Evolutionary conservation across 1,140 invertebrate species (phyloP).

Genomic region (Leptinotarsa lineolata): DNA sequence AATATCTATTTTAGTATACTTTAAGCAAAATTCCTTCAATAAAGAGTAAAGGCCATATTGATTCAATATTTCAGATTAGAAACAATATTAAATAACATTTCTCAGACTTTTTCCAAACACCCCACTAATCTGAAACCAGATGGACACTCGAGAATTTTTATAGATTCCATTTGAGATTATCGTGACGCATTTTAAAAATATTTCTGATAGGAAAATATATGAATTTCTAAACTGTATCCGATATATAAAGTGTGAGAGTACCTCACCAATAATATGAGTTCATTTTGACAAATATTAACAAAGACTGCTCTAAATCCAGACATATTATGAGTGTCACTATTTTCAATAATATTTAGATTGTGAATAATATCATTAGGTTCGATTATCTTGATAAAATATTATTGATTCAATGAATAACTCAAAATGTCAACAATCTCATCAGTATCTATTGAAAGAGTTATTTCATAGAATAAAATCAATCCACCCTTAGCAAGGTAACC

Average conservation of each 20-base stretch:
- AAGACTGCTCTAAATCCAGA: no score
- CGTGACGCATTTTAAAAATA: conserved; percentile 53
- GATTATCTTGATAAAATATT: no score
- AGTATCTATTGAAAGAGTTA: no score
- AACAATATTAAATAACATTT: conserved; percentile 26
- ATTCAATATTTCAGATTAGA: conserved; percentile 39
- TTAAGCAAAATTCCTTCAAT: conserved; percentile 47
- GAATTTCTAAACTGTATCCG: conserved; percentile 40
- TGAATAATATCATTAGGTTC: no score
- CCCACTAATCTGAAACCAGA: conserved; percentile 37
- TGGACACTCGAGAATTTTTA: conserved; percentile 32
- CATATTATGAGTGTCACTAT: no score
- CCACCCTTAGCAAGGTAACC: no score
- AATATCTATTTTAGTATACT: conserved; percentile 50
- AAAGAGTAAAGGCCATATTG: conserved; percentile 41
- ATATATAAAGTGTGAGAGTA: not conserved
- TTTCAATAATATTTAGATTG: no score
- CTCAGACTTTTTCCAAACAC: conserved; percentile 7
- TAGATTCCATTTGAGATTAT: conserved; percentile 50
- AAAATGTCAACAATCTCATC: no score
- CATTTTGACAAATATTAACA: not conserved
- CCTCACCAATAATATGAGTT: not conserved
- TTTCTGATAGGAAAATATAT: conserved; percentile 51
- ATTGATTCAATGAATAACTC: no score
- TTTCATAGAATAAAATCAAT: no score